Evolutionary conservation across 2,888 invertebrate species (phyloP).

Genomic region (Lasiommata megera): DNA sequence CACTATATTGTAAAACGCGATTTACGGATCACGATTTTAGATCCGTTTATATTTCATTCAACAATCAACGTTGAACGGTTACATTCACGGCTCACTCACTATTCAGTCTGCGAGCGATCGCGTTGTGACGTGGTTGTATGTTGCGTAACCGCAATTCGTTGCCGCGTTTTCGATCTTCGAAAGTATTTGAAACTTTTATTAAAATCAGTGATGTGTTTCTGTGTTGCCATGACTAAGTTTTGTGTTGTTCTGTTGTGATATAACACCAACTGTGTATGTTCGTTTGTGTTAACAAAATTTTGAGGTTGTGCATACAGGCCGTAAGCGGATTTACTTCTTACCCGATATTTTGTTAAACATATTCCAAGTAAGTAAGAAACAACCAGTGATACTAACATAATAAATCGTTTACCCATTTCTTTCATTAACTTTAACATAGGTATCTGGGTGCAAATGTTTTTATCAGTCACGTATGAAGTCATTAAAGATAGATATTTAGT

Average conservation of each 20-base stretch:
- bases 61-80: conserved; percentile 33
- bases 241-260: conserved; percentile 54
- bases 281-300: conserved; percentile 35
- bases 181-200: conserved; percentile 48
- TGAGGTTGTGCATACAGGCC: conserved; percentile 32
- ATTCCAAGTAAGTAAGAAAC: conserved; percentile 19
- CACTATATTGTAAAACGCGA: too few species aligned
- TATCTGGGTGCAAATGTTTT: background rate
- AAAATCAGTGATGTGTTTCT: conserved; percentile 45
- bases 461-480: background rate
- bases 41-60: conserved; percentile 25
- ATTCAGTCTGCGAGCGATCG: conserved; percentile 57
- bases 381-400: background rate
- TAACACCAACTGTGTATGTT: conserved; percentile 34
- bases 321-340: conserved; percentile 55
- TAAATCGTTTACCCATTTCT: too few species aligned
- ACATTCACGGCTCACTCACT: conserved; percentile 15
- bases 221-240: conserved; percentile 52
- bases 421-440: background rate
- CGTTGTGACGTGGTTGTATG: conserved; percentile 39
- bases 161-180: conserved; percentile 47
- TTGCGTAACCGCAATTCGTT: conserved; percentile 20
- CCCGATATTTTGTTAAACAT: conserved; percentile 46
- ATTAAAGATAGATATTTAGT: conserved; percentile 4
- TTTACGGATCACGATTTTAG: conserved; percentile 22